phyloP scores from a whole-genome alignment of 2,888 invertebrate species.

The Apotomis turbidana region DNA sequence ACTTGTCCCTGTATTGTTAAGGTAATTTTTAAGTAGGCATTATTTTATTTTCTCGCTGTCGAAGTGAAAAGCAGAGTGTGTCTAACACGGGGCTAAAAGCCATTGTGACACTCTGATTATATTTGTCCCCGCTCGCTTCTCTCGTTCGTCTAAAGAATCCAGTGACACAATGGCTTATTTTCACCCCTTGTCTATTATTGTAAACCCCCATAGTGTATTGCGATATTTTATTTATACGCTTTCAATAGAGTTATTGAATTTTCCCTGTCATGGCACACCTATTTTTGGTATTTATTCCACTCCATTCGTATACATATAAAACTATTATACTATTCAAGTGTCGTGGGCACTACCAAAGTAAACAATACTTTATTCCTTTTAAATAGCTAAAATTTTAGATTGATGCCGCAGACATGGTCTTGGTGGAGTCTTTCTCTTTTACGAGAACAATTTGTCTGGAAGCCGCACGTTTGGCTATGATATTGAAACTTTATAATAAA shows the following conservation, averaged over 20 bases:
- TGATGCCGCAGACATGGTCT: background rate
- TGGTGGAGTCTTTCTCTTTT: constrained; percentile 13
- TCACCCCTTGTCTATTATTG: too few relatives aligned
- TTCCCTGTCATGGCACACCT: background rate
- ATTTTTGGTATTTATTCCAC: constrained; percentile 8
- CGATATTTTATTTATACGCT: background rate
- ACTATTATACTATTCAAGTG: constrained; percentile 1
- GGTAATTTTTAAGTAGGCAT: too few relatives aligned
- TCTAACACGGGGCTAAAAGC: too few relatives aligned
- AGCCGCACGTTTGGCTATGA: constrained; percentile 25
- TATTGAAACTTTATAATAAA: constrained; percentile 38
- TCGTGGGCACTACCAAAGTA: background rate
- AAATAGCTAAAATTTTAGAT: background rate
- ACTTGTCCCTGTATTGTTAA: too few relatives aligned
- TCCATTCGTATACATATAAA: constrained; percentile 4
- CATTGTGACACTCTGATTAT: too few relatives aligned
- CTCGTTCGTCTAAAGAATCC: too few relatives aligned
- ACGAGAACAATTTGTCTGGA: constrained; percentile 30
- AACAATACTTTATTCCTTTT: background rate
- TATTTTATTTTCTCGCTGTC: too few relatives aligned
- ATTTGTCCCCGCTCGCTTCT: too few relatives aligned
- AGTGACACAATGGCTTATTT: too few relatives aligned
- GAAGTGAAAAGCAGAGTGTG: too few relatives aligned
- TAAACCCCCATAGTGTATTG: too few relatives aligned
- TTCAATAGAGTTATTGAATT: background rate